These are phyloP conservation scores for Noturus placidus DNA, from an alignment of 2,113 vertebrate species.

Conservation along the genomic window DNA sequence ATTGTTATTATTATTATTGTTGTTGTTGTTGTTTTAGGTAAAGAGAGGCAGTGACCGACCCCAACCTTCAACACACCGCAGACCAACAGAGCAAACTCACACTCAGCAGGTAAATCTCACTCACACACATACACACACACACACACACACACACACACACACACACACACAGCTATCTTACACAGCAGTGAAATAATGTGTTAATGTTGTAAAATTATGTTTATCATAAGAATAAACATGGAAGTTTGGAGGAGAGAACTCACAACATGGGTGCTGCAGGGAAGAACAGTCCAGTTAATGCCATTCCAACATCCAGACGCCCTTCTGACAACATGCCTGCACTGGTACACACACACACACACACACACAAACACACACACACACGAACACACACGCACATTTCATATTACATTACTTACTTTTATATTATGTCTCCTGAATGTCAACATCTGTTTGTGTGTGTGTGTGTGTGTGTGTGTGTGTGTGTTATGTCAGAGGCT, in stretches of 20 bases:
- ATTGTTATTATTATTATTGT: neutral
- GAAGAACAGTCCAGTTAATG: conserved; percentile 56
- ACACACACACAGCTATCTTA: neutral
- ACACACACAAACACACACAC: neutral
- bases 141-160: conserved; percentile 12
- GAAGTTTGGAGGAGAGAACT: conserved; percentile 62
- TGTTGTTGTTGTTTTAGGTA: conserved; percentile 44
- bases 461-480: conserved; percentile 24
- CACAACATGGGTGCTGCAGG: conserved; percentile 62
- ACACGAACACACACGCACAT: neutral
- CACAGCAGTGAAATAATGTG: neutral
- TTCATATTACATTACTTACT: no score
- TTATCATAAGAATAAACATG: conserved; percentile 56
- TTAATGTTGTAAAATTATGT: neutral
- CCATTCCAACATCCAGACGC: conserved; percentile 36
- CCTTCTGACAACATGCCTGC: conserved; percentile 60
- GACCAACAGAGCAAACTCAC: conserved; percentile 61
- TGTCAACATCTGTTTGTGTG: neutral
- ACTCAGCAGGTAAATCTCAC: conserved; percentile 59
- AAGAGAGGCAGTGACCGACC: conserved; percentile 61
- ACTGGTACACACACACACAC: conserved; percentile 40
- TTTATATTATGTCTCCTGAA: no score
- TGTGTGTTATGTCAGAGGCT: conserved; percentile 52
- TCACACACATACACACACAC: conserved; percentile 12
- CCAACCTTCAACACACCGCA: conserved; percentile 31